Evolutionary conservation across 1,140 invertebrate species (phyloP).

Genomic region (Diorhabda elongata): DNA sequence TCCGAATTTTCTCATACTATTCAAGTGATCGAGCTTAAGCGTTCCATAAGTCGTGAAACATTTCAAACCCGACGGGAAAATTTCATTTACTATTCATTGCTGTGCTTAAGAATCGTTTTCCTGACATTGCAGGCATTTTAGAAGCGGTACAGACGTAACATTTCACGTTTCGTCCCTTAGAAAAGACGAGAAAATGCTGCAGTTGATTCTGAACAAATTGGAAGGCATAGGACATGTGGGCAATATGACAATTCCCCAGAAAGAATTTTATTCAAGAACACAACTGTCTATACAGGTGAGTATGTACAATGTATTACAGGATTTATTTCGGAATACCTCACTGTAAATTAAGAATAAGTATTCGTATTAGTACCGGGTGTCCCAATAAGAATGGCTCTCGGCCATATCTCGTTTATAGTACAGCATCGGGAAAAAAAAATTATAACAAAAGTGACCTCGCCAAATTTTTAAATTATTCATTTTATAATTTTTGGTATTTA

Average conservation of each 20-base stretch:
- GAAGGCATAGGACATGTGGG: slow-evolving; percentile 59
- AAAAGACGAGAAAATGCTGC: slow-evolving; percentile 58
- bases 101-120: slow-evolving; percentile 18
- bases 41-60: background rate
- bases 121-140: slow-evolving; percentile 42
- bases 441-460: too few relatives aligned
- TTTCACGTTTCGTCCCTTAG: slow-evolving; percentile 60
- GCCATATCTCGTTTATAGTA: too few relatives aligned
- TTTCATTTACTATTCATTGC: slow-evolving; percentile 10
- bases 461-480: too few relatives aligned
- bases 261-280: slow-evolving; percentile 33
- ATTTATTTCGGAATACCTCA: too few relatives aligned
- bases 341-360: too few relatives aligned
- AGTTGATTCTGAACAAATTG: slow-evolving; percentile 58
- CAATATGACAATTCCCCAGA: slow-evolving; percentile 56
- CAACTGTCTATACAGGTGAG: slow-evolving; percentile 33
- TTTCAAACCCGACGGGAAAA: background rate
- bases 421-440: too few relatives aligned
- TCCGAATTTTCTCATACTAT: too few relatives aligned
- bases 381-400: too few relatives aligned
- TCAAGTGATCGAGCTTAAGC: too few relatives aligned
- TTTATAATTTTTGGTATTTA: too few relatives aligned
- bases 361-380: too few relatives aligned
- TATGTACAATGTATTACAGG: background rate
- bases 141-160: slow-evolving; percentile 57